Conservation (phyloP, 2,888 invertebrate genomes). For the Lymantria dispar region DNA sequence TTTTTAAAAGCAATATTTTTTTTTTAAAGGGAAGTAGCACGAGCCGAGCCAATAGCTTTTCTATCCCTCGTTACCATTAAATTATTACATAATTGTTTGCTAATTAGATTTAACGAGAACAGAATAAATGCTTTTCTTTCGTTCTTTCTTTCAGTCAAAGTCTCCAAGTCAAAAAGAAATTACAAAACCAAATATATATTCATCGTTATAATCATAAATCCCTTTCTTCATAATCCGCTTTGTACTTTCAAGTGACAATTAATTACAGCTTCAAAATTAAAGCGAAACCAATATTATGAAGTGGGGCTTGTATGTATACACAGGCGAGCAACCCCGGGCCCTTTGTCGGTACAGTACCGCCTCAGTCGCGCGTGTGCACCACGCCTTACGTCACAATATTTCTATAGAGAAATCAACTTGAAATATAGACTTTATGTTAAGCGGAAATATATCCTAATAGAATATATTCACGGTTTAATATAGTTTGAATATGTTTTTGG, state of each 20-base stretch:
- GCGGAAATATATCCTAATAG: slow-evolving; percentile 12
- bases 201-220: not conserved
- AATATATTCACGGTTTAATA: slow-evolving; percentile 16
- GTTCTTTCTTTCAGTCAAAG: no score
- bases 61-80: no score
- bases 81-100: no score
- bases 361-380: not conserved
- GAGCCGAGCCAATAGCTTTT: no score
- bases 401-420: slow-evolving; percentile 7
- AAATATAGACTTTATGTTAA: slow-evolving; percentile 2
- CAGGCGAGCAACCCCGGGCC: not conserved
- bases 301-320: not conserved
- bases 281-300: not conserved
- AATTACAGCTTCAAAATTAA: slow-evolving; percentile 1
- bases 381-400: slow-evolving; percentile 3
- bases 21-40: no score
- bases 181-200: not conserved
- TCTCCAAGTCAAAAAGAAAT: no score
- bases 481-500: slow-evolving; percentile 4
- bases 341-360: not conserved
- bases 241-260: slow-evolving; percentile 1
- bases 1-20: no score
- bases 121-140: no score
- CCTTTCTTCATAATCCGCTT: not conserved
- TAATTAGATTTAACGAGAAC: no score